These are phyloP conservation scores for Metopolophium dirhodum DNA, from an alignment of 1,140 invertebrate species.

Conservation along the genomic window DNA sequence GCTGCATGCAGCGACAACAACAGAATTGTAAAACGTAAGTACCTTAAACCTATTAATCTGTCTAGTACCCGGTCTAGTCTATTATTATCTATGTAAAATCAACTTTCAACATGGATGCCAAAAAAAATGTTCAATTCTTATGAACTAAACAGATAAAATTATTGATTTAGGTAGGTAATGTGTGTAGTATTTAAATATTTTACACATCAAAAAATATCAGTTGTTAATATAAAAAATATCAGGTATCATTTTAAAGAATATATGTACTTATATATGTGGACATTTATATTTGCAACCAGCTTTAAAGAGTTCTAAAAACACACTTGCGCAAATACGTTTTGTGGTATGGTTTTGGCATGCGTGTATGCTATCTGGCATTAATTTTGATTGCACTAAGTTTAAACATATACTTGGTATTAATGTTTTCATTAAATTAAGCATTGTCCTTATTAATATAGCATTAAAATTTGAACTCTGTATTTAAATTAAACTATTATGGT, in stretches of 20 bases:
- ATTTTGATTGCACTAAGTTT: neutral
- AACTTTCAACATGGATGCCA: neutral
- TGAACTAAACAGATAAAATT: neutral
- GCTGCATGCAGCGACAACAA: neutral
- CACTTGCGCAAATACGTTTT: slow-evolving; percentile 18
- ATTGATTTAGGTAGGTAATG: neutral
- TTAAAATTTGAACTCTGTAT: neutral
- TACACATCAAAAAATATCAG: neutral
- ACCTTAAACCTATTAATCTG: neutral
- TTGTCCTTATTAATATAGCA: neutral
- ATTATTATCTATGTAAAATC: neutral
- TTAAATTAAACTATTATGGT: neutral
- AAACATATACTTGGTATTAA: neutral
- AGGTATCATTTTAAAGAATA: neutral
- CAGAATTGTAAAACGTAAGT: slow-evolving; percentile 43
- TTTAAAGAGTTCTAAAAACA: slow-evolving; percentile 9
- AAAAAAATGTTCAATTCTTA: no score
- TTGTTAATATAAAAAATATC: no score
- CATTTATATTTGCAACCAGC: neutral
- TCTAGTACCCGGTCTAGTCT: neutral
- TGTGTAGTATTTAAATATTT: neutral
- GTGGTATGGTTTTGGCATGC: neutral
- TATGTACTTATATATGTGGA: neutral
- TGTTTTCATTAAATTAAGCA: neutral
- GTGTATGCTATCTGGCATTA: neutral